Evolutionary conservation across 2,797 vertebrate species (phyloP).

Genomic region (Odontamblyopus lacepedii): DNA sequence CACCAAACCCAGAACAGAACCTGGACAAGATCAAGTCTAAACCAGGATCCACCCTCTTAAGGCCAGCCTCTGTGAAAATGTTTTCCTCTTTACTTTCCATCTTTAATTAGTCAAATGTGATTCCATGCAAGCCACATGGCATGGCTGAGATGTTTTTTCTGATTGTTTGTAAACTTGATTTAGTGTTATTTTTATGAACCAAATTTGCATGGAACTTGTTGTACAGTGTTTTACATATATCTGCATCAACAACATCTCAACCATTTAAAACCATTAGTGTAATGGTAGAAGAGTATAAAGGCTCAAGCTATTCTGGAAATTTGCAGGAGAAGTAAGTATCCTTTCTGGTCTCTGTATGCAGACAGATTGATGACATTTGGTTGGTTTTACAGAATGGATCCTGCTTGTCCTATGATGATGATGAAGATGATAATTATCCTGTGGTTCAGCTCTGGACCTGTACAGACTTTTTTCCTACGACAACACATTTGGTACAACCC

Average conservation of each 20-base stretch:
- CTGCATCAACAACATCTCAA: neutral
- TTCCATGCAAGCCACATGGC: too few species aligned
- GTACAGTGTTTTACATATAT: neutral
- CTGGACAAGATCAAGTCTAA: too few species aligned
- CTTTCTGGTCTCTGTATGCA: neutral
- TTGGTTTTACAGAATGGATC: neutral
- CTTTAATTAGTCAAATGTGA: too few species aligned
- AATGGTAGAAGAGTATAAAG: neutral
- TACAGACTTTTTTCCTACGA: neutral
- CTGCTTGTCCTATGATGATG: constrained; percentile 15
- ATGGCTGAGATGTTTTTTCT: too few species aligned
- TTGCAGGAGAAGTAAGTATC: neutral
- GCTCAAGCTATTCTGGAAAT: neutral
- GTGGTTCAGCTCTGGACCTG: neutral
- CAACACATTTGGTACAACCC: neutral
- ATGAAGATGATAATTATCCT: neutral
- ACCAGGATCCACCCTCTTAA: too few species aligned
- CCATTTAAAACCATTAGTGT: neutral
- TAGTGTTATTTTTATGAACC: neutral
- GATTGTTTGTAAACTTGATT: neutral
- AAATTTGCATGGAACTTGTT: neutral
- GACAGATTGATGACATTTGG: neutral
- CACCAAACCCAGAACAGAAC: too few species aligned
- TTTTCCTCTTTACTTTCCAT: too few species aligned
- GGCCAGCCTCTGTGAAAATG: too few species aligned